Evolutionary conservation across 35 echinoderm and acorn worm genomes (phyloP).

Genomic region (Apostichopus californicus): DNA sequence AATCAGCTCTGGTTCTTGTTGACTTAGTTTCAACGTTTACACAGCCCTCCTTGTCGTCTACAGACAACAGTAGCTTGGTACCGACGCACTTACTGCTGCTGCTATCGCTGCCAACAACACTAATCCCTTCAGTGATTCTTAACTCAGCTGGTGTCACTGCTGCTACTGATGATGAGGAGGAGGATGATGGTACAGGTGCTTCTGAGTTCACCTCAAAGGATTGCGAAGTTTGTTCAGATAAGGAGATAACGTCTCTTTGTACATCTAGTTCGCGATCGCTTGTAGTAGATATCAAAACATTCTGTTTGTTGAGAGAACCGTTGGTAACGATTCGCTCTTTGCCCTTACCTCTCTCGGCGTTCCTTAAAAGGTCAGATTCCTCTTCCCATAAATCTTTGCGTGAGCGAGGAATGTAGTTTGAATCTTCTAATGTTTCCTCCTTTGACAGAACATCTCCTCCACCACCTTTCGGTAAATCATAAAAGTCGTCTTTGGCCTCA

Average conservation of each 20-base stretch:
- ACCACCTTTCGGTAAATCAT: neutral
- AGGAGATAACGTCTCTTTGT: neutral
- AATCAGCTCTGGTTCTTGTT: slow-evolving; percentile 1
- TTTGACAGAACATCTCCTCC: neutral
- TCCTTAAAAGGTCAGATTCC: neutral
- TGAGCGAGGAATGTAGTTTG: neutral
- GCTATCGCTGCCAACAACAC: neutral
- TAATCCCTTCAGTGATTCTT: slow-evolving; percentile 31
- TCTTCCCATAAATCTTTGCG: slow-evolving; percentile 21
- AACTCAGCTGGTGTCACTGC: neutral
- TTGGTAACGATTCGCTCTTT: slow-evolving; percentile 29
- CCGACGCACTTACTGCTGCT: neutral
- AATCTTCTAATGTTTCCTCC: neutral
- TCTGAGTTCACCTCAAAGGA: slow-evolving; percentile 35
- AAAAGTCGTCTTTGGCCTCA: neutral
- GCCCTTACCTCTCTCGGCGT: slow-evolving; percentile 5
- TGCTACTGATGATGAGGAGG: neutral
- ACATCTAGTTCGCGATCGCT: neutral
- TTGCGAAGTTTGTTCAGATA: slow-evolving; percentile 37
- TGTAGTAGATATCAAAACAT: neutral
- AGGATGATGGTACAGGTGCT: neutral
- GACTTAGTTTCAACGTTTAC: slow-evolving; percentile 36
- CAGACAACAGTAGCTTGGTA: slow-evolving; percentile 10
- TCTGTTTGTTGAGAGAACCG: slow-evolving; percentile 11
- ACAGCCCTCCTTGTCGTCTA: neutral